Conservation (phyloP, 2,113 vertebrate genomes). For the Callospermophilus lateralis region DNA sequence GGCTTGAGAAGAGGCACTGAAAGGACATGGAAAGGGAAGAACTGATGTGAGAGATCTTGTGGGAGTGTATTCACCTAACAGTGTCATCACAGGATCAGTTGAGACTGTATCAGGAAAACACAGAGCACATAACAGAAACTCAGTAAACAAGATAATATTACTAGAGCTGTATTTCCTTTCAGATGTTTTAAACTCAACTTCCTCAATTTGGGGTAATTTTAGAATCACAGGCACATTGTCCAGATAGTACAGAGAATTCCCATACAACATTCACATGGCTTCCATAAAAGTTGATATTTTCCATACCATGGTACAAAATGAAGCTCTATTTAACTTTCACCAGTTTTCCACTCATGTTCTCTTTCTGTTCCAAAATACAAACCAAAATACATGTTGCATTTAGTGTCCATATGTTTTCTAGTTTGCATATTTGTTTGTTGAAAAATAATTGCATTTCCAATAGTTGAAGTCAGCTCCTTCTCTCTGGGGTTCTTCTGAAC, state of each 20-base stretch:
- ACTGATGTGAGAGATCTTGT: not conserved
- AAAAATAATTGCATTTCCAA: slow-evolving; percentile 32
- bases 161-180: not conserved
- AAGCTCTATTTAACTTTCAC: not conserved
- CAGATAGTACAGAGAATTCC: not conserved
- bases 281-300: not conserved
- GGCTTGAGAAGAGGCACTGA: not conserved
- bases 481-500: not conserved
- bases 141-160: not conserved
- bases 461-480: not conserved
- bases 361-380: slow-evolving; percentile 1
- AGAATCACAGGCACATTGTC: not conserved
- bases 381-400: not conserved
- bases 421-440: slow-evolving; percentile 31
- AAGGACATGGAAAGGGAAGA: not conserved
- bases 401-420: not conserved
- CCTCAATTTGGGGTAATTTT: not conserved
- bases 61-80: too few species aligned
- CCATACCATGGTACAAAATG: not conserved
- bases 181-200: slow-evolving; percentile 1
- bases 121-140: not conserved
- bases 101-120: not conserved
- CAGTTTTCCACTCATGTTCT: not conserved
- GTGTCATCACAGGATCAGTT: not conserved
- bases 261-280: not conserved